Evolutionary conservation across 2,113 vertebrate genomes (phyloP).

Genomic region (Sceloporus tristichus): DNA sequence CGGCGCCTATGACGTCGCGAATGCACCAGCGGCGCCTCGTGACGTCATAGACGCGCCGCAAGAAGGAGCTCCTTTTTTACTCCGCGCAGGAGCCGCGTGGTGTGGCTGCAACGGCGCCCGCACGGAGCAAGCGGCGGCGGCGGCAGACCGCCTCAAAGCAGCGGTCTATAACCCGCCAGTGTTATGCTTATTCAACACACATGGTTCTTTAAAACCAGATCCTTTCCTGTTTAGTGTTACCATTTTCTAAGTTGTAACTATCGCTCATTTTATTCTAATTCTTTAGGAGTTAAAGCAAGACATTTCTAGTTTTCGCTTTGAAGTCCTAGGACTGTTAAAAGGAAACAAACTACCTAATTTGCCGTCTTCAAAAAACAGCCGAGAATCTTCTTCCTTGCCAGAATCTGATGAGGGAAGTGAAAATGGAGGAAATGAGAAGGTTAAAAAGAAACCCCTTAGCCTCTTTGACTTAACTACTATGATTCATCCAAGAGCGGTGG

Average conservation of each 20-base stretch:
- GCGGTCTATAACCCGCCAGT: no score
- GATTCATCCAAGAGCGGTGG: conserved; percentile 78
- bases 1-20: no score
- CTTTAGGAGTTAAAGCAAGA: conserved; percentile 96
- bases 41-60: no score
- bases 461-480: conserved; percentile 81
- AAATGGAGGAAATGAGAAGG: conserved; percentile 73
- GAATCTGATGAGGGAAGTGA: conserved; percentile 82
- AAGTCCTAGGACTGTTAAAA: conserved; percentile 93
- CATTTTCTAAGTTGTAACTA: conserved; percentile 21
- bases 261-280: conserved; percentile 40
- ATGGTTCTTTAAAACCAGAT: background rate
- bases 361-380: conserved; percentile 65
- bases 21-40: no score
- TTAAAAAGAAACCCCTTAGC: conserved; percentile 78
- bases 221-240: background rate
- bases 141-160: no score
- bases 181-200: background rate
- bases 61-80: no score
- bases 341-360: conserved; percentile 78
- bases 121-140: no score
- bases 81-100: no score
- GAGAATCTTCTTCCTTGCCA: conserved; percentile 75
- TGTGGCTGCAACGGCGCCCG: no score
- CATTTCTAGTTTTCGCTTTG: conserved; percentile 98